phyloP scores from a whole-genome alignment of 2,797 vertebrate species.

The Morelia viridis region DNA sequence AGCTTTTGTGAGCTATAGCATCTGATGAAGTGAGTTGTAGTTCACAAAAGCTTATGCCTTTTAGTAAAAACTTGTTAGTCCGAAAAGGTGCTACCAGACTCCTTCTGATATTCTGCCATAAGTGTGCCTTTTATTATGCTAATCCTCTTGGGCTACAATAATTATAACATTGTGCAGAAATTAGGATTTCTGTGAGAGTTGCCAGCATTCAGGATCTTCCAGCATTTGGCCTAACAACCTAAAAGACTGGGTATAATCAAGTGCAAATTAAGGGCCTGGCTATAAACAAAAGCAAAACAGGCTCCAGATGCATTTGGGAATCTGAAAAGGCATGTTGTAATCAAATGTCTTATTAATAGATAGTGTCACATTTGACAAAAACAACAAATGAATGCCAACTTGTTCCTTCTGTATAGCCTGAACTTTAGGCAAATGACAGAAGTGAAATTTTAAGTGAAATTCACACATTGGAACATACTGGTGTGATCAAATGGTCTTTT shows the following conservation, averaged over 20 bases:
- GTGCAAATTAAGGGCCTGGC: conserved; percentile 56
- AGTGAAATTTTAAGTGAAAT: conserved; percentile 34
- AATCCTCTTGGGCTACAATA: conserved; percentile 34
- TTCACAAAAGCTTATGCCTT: not conserved
- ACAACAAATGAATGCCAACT: conserved; percentile 31
- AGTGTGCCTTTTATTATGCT: conserved; percentile 39
- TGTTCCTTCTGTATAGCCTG: conserved; percentile 8
- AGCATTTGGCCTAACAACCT: conserved; percentile 45
- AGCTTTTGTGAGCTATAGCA: not conserved
- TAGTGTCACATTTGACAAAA: conserved; percentile 33
- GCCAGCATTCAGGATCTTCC: conserved; percentile 36
- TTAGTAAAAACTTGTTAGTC: not conserved
- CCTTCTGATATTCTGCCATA: conserved; percentile 9
- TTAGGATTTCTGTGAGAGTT: conserved; percentile 44
- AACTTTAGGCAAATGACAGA: conserved; percentile 22
- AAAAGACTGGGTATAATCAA: conserved; percentile 63
- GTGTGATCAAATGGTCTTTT: not conserved
- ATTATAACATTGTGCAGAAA: conserved; percentile 45
- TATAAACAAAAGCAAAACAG: conserved; percentile 44
- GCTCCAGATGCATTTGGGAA: conserved; percentile 44
- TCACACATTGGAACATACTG: not conserved
- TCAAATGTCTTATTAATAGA: conserved; percentile 41
- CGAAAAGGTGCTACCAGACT: not conserved
- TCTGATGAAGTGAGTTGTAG: not conserved
- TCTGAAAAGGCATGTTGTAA: conserved; percentile 34